A percentile compares a stretch with the other conserved stretches of the same genome.
Evolutionary conservation across 2,888 invertebrate species (phyloP).

Genomic region (Andricus curvator): DNA sequence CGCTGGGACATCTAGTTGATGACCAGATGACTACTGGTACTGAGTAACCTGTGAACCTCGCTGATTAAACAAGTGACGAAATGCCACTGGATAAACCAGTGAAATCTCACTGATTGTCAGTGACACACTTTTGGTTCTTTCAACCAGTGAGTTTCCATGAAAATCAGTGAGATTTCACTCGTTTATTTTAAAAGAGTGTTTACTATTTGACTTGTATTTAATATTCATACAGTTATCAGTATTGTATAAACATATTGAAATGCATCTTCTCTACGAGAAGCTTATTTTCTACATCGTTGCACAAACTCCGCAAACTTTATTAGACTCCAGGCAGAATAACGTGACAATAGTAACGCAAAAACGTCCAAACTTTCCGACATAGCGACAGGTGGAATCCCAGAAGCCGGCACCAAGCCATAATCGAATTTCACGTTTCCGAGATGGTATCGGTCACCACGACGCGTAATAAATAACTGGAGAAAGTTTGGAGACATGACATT

Average conservation of each 20-base stretch:
- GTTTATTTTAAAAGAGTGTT: no score
- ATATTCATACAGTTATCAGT: no score
- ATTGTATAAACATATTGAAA: background rate
- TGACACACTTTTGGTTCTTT: no score
- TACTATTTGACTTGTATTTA: no score
- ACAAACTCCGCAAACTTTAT: conserved; percentile 15
- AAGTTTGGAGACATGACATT: conserved; percentile 22
- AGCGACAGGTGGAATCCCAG: conserved; percentile 39
- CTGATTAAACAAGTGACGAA: no score
- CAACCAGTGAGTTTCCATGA: no score
- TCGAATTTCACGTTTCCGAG: conserved; percentile 39
- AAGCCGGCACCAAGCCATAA: conserved; percentile 2
- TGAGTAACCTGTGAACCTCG: no score
- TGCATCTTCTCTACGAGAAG: background rate
- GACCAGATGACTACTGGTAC: no score
- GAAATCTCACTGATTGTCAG: no score
- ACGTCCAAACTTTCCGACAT: background rate
- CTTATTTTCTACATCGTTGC: background rate
- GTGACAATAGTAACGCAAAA: conserved; percentile 18
- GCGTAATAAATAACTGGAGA: conserved; percentile 29
- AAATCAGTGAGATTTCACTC: no score
- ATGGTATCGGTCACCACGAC: conserved; percentile 28
- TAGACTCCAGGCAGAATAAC: background rate
- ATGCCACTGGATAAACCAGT: no score
- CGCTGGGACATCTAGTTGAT: no score